Conservation (phyloP, 2,113 vertebrate species). For the Anser brachyrhynchus region DNA sequence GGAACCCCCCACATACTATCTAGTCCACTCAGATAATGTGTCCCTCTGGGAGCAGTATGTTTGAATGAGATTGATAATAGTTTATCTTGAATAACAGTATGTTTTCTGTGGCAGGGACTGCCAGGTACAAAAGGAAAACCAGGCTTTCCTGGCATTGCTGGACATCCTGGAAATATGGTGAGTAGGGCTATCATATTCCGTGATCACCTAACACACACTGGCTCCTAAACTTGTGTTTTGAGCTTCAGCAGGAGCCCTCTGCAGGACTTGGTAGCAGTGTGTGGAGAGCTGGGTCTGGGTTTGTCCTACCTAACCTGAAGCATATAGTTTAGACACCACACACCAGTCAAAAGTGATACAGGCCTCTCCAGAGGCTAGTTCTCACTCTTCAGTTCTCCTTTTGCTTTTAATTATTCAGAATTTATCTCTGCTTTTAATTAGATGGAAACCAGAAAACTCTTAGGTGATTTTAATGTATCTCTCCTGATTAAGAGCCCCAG, state of each 20-base stretch:
- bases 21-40: fast-evolving
- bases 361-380: background rate
- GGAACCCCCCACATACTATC: background rate
- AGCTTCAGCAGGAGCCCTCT: background rate
- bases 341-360: background rate
- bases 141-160: constrained; percentile 49
- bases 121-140: constrained; percentile 1
- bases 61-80: background rate
- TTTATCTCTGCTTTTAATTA: constrained; percentile 5
- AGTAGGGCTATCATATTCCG: background rate
- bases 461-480: background rate
- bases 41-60: background rate
- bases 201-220: background rate
- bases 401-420: constrained; percentile 9
- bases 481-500: background rate
- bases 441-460: background rate
- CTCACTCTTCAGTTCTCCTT: background rate
- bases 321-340: background rate
- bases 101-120: constrained; percentile 2
- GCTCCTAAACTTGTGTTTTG: background rate
- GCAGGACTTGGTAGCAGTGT: fast-evolving
- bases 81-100: background rate
- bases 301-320: background rate
- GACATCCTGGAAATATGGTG: constrained; percentile 14
- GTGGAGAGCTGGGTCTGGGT: background rate